These are phyloP conservation scores for Cantharis rufa DNA, from an alignment of 2,888 invertebrate genomes.

Conservation along the genomic window DNA sequence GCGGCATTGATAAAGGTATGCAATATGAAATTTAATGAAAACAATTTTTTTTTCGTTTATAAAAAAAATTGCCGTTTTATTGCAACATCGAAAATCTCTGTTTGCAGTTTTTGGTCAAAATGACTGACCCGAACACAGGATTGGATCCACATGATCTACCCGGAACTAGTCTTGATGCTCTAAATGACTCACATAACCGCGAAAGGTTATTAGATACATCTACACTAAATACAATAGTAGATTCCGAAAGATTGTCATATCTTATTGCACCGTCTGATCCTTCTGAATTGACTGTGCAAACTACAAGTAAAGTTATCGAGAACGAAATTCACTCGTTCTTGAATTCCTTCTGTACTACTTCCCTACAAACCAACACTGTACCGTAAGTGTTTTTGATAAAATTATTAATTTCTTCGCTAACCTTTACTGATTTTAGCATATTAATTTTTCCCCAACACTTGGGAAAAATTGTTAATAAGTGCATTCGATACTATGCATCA, in stretches of 20 bases:
- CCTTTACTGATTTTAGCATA: background rate
- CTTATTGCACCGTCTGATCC: too few species aligned
- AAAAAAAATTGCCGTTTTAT: background rate
- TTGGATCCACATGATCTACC: too few species aligned
- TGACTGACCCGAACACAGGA: background rate
- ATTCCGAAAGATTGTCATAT: background rate
- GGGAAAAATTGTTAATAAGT: background rate
- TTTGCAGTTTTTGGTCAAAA: background rate
- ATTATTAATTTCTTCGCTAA: background rate
- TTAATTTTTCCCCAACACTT: background rate
- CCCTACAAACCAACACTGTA: accelerated
- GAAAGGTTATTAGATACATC: too few species aligned
- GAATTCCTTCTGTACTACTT: background rate
- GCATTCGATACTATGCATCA: background rate
- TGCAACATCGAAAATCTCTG: background rate
- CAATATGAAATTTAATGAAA: background rate
- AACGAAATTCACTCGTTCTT: background rate
- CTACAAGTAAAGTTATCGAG: background rate
- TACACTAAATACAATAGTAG: background rate
- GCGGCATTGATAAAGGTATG: background rate
- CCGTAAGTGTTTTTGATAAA: background rate
- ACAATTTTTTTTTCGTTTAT: background rate
- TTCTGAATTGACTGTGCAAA: background rate
- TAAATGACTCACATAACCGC: too few species aligned
- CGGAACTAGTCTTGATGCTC: too few species aligned